Base-by-base conservation (phyloP, 1,140 invertebrate species). In the Pseudachorutes palmiensis region DNA sequence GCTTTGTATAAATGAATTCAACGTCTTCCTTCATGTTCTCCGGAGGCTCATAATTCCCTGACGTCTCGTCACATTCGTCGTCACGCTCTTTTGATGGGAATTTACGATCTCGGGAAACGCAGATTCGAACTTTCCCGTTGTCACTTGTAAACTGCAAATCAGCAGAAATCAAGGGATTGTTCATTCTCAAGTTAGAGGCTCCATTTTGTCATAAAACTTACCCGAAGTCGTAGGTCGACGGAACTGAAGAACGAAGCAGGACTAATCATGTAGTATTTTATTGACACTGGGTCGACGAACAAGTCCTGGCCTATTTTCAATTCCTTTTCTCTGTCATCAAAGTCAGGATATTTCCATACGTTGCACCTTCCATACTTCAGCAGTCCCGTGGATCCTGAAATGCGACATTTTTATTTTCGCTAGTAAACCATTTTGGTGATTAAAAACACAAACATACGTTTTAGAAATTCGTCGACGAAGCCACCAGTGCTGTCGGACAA, bases 181-280 rank as follows among this genome's bases (percentile, higher is more conserved):
- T 29, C n/a, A 24, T 57, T 5, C 22, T 28, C 24, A 2, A 19
- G 1, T 22, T 22, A 9, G 22, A 33, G 30, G 28, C 22, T 31
- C n/a, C 31, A 41, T 58, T 48, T 58, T 45, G 49, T 49, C 32
- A 32, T 29, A 33, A 29, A 64, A 51, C 61, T 48, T 73, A 73
- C 72, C 36, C 72, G 36, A 2, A 73, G 32, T 29, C 65, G 48
- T 22, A 73, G 65, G 26, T 65, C 62, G 33, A 60, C 64, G 2
- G 64, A 66, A 59, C 69, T 70, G 67, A 48, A 73, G 64, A 73
- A 73, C 41, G 70, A 69, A 33, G 70, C 67, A n/a, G 72, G 61
- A 12, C 55, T 45, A 30, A 73, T 69, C 58, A 69, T 73, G 65
- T 66, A 73, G 36, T 67, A 73, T 24, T 70, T 49, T 29, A 70